Evolutionary conservation across 2,797 vertebrate species (phyloP).

Genomic region (Sebastes flavidus): DNA sequence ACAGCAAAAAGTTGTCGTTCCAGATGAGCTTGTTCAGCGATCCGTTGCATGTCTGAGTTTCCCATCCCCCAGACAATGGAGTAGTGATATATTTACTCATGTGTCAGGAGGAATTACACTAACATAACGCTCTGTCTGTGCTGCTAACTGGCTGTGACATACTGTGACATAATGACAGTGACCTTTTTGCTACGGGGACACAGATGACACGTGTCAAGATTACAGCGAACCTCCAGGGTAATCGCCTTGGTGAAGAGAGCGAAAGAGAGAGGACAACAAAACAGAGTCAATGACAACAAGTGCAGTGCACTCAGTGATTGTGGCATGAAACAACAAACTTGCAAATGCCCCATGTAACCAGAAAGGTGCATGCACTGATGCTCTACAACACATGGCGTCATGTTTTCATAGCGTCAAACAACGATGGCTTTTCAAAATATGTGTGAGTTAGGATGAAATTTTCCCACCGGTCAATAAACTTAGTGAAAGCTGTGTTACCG

Average conservation of each 20-base stretch:
- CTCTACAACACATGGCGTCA: too few species aligned
- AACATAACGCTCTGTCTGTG: conserved; percentile 10
- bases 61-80: background rate
- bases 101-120: conserved; percentile 44
- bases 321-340: background rate
- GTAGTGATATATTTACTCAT: conserved; percentile 21
- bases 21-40: background rate
- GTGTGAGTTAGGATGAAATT: too few species aligned
- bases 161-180: conserved; percentile 48
- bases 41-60: background rate
- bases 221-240: conserved; percentile 9
- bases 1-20: background rate
- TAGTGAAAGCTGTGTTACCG: too few species aligned
- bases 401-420: background rate
- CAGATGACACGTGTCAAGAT: conserved; percentile 42
- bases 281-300: conserved; percentile 14
- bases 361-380: background rate
- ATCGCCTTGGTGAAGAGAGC: conserved; percentile 19
- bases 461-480: too few species aligned
- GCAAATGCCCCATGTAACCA: background rate
- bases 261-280: background rate
- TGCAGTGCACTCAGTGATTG: background rate
- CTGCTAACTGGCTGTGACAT: conserved; percentile 53
- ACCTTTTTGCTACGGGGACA: conserved; percentile 47
- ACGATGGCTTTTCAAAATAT: background rate